Conservation (phyloP, 2,888 invertebrate species). For the Ophion obscuratus region DNA sequence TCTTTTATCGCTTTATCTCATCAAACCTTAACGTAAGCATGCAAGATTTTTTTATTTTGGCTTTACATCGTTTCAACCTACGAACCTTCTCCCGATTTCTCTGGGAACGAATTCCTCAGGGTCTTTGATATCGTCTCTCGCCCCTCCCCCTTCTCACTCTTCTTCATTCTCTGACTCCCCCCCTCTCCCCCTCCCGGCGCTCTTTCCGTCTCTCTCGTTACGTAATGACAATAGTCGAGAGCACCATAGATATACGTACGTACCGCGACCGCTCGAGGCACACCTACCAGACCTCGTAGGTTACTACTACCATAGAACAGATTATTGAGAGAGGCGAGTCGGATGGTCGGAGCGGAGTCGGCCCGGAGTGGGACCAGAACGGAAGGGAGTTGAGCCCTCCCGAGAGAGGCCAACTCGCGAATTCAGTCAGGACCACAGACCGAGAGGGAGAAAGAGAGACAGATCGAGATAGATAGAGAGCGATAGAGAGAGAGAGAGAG, state of each 20-base stretch:
- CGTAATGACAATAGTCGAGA: constrained; percentile 39
- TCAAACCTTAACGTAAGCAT: neutral
- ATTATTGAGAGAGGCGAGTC: constrained; percentile 50
- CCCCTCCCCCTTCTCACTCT: neutral
- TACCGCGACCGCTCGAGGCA: constrained; percentile 1
- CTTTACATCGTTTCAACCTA: constrained; percentile 8
- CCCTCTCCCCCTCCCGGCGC: neutral
- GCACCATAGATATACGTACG: constrained; percentile 9
- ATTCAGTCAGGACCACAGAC: constrained; percentile 39
- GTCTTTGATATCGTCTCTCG: neutral
- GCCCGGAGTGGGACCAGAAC: constrained; percentile 31
- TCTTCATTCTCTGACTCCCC: neutral
- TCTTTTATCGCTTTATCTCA: too few relatives aligned
- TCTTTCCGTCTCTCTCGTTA: neutral
- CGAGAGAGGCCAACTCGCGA: constrained; percentile 52
- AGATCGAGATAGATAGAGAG: neutral
- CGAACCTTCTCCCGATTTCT: neutral
- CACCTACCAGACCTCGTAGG: constrained; percentile 45
- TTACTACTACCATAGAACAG: constrained; percentile 43
- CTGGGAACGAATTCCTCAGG: constrained; percentile 26
- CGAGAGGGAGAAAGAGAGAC: neutral
- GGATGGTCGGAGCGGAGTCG: constrained; percentile 18
- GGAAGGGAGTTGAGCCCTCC: constrained; percentile 49
- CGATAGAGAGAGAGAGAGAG: neutral
- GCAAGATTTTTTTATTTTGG: neutral